These are phyloP conservation scores for Charina bottae DNA, from an alignment of 2,113 vertebrate genomes.

Conservation along the genomic window DNA sequence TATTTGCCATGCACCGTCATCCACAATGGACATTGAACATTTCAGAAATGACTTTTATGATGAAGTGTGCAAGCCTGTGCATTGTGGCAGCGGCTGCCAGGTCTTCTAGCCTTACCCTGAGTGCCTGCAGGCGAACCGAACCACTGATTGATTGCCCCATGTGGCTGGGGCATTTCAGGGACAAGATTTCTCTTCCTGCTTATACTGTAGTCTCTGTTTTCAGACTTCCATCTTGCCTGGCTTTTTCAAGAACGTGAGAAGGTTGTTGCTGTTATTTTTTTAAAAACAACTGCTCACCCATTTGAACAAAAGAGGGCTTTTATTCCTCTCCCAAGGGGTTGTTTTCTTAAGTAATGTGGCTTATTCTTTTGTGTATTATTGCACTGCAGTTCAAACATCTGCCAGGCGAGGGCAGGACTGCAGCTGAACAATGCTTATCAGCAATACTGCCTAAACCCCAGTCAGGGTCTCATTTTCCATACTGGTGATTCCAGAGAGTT, in stretches of 20 bases:
- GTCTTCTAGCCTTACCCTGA: neutral
- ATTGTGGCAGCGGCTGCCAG: neutral
- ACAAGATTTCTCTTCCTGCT: neutral
- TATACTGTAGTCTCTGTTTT: neutral
- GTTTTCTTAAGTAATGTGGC: neutral
- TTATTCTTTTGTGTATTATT: neutral
- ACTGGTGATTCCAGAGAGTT: neutral
- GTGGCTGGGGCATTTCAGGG: neutral
- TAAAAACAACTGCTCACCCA: neutral
- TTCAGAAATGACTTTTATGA: slow-evolving; percentile 19
- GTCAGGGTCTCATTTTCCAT: neutral
- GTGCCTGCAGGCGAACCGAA: neutral
- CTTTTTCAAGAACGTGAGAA: neutral
- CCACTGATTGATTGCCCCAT: slow-evolving; percentile 11
- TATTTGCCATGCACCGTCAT: neutral
- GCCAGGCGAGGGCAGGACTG: neutral
- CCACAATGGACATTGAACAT: neutral
- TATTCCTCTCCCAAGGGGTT: neutral
- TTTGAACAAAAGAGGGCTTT: neutral
- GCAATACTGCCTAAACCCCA: neutral
- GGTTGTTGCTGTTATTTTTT: neutral
- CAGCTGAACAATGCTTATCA: neutral
- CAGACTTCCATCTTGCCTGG: neutral
- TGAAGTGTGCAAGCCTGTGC: neutral
- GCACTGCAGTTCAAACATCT: neutral